A percentile compares a stretch with the other conserved stretches of the same genome.
phyloP scores from a whole-genome alignment of 2,888 invertebrate genomes.

The Cactoblastis cactorum region DNA sequence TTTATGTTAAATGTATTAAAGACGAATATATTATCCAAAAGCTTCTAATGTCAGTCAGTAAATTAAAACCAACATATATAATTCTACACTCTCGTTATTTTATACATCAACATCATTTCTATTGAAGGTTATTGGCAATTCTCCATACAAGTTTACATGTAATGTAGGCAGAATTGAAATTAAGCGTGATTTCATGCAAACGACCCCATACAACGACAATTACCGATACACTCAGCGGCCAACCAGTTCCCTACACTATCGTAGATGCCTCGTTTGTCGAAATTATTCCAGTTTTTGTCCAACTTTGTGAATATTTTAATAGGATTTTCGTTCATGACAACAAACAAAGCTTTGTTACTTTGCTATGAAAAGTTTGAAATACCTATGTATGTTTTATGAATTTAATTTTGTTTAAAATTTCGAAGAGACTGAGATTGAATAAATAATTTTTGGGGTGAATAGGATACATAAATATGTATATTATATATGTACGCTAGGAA shows the following conservation, averaged over 20 bases:
- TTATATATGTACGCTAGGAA: no score
- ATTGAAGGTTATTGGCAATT: conserved; percentile 65
- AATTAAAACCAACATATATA: not conserved
- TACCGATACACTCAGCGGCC: conserved; percentile 57
- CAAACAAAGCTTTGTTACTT: not conserved
- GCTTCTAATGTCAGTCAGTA: no score
- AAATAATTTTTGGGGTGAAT: no score
- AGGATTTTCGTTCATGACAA: not conserved
- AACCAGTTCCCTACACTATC: conserved; percentile 39
- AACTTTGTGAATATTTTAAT: conserved; percentile 23
- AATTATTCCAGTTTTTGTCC: conserved; percentile 7
- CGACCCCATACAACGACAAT: conserved; percentile 52
- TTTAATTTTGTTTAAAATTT: no score
- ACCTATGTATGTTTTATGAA: no score
- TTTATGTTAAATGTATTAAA: no score
- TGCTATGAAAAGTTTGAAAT: no score
- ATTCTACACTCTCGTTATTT: not conserved
- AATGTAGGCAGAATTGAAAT: conserved; percentile 67
- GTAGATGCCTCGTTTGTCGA: conserved; percentile 38
- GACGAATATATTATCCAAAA: no score
- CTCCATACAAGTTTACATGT: conserved; percentile 60
- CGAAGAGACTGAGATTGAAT: no score
- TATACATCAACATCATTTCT: conserved; percentile 28
- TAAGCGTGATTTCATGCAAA: conserved; percentile 74
- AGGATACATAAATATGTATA: no score